phyloP scores from a whole-genome alignment of 1,140 invertebrate species.

The Hyphantria cunea region DNA sequence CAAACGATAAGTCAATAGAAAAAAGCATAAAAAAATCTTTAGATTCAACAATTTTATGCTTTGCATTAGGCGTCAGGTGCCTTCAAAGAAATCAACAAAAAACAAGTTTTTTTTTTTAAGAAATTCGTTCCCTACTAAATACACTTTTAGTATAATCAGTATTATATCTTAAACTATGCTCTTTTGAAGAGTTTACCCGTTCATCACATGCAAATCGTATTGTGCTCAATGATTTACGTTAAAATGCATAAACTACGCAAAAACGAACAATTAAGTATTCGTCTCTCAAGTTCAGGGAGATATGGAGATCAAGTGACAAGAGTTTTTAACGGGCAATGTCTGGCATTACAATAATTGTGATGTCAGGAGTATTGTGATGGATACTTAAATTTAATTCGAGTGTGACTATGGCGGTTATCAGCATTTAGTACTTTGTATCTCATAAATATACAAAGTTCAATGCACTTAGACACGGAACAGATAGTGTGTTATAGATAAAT shows the following conservation, averaged over 20 bases:
- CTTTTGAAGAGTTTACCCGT: conserved; percentile 62
- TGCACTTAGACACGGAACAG: neutral
- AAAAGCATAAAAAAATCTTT: conserved; percentile 26
- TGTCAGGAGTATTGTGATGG: conserved; percentile 7
- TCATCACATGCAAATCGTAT: conserved; percentile 54
- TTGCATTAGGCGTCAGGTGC: conserved; percentile 33
- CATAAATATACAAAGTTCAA: conserved; percentile 1
- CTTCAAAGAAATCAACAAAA: conserved; percentile 9
- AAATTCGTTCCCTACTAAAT: conserved; percentile 31
- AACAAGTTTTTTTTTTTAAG: conserved; percentile 29
- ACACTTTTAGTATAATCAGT: conserved; percentile 28
- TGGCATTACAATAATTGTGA: neutral
- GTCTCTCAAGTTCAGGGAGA: too few species aligned
- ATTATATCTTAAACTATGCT: conserved; percentile 49
- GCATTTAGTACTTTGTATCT: neutral
- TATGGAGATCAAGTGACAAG: too few species aligned
- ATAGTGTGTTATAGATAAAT: neutral
- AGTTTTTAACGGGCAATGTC: too few species aligned
- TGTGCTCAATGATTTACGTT: conserved; percentile 35
- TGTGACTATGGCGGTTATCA: neutral
- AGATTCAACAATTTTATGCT: conserved; percentile 36
- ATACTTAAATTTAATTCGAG: neutral
- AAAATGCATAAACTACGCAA: conserved; percentile 5
- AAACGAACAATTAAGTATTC: conserved; percentile 1
- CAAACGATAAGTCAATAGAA: conserved; percentile 2